phyloP scores from a whole-genome alignment of 2,797 vertebrate species.

The Distichodus sexfasciatus region DNA sequence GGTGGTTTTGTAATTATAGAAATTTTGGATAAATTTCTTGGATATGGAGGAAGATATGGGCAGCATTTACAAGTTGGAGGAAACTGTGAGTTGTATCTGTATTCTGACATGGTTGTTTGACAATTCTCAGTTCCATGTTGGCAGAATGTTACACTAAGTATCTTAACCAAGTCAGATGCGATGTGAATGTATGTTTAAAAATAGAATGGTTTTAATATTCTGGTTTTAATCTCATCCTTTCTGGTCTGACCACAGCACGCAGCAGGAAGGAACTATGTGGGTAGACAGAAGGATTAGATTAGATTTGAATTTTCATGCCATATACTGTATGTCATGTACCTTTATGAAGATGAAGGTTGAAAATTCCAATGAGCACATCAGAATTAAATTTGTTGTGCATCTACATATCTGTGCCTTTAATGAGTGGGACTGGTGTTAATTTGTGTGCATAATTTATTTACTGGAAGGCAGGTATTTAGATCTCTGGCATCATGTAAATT shows the following conservation, averaged over 20 bases:
- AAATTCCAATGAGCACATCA: too few species aligned
- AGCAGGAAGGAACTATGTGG: background rate
- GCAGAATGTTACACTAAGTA: background rate
- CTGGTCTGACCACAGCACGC: background rate
- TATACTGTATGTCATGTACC: too few species aligned
- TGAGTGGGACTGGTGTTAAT: background rate
- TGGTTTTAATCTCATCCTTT: background rate
- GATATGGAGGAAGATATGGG: background rate
- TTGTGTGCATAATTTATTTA: background rate
- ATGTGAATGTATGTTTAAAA: background rate
- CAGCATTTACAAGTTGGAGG: background rate
- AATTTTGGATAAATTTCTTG: too few species aligned
- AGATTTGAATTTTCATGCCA: background rate
- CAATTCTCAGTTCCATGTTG: background rate
- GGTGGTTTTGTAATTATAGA: too few species aligned
- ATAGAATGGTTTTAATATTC: background rate
- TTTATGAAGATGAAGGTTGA: too few species aligned
- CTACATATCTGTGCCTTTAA: too few species aligned
- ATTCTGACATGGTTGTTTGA: background rate
- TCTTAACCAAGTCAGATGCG: background rate
- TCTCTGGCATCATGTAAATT: too few species aligned
- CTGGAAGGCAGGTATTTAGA: too few species aligned
- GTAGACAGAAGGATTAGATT: conserved; percentile 1
- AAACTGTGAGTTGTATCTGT: background rate
- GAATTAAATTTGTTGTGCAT: too few species aligned